A percentile compares a stretch with the other conserved stretches of the same genome.
Evolutionary conservation across 2,113 vertebrate genomes (phyloP).

Genomic region (Myocastor coypus): DNA sequence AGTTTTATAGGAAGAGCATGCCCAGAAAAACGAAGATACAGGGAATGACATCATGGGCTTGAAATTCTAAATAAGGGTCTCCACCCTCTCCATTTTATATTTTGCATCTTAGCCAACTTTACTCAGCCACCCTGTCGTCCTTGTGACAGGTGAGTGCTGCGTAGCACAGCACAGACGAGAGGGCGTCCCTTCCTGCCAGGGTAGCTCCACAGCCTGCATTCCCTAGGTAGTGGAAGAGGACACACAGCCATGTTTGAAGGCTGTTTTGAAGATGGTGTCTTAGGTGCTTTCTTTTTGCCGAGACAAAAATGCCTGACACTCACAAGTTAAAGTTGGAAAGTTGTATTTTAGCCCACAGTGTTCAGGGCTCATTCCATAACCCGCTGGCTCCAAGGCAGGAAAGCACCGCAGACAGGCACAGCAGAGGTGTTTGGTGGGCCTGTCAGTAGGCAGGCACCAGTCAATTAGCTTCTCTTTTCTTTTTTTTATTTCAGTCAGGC

Average conservation of each 20-base stretch:
- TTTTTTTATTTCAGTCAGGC: not conserved
- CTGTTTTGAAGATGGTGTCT: not conserved
- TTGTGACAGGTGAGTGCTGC: not conserved
- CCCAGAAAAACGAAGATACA: not conserved
- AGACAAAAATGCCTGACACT: not conserved
- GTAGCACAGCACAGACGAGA: not conserved
- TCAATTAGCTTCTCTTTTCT: not conserved
- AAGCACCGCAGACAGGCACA: not conserved
- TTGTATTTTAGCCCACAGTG: not conserved
- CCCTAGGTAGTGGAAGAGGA: not conserved
- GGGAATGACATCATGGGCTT: not conserved
- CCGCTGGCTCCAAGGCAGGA: not conserved
- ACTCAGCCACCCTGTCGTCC: not conserved
- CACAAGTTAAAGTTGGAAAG: not conserved
- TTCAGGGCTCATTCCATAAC: not conserved
- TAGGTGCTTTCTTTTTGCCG: not conserved
- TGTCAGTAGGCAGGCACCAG: not conserved
- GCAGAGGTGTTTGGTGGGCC: not conserved
- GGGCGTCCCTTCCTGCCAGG: not conserved
- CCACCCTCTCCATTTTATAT: not conserved
- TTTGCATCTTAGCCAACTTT: not conserved
- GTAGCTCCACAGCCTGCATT: not conserved
- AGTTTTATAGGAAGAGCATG: not conserved
- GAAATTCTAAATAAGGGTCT: not conserved
- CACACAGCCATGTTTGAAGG: not conserved